phyloP scores from a whole-genome alignment of 2,888 invertebrate genomes.

The Pyrgus malvae region DNA sequence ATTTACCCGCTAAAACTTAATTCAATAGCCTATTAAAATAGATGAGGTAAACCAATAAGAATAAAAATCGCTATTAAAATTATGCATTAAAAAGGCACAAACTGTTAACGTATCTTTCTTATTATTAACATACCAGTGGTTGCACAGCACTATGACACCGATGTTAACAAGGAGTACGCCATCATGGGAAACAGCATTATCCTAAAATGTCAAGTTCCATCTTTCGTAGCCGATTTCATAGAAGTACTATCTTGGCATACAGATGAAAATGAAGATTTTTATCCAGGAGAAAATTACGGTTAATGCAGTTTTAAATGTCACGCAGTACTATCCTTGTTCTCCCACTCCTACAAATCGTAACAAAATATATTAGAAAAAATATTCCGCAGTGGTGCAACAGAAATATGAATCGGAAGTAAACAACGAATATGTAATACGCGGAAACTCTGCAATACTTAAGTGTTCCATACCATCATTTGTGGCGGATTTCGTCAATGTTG shows the following conservation, averaged over 20 bases:
- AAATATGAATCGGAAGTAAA: conserved; percentile 95
- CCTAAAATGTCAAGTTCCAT: conserved; percentile 91
- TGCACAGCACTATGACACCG: conserved; percentile 90
- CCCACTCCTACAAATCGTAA: conserved; percentile 10
- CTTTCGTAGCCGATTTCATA: conserved; percentile 93
- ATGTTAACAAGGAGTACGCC: conserved; percentile 92
- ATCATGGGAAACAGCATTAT: conserved; percentile 91
- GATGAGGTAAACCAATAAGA: too few species aligned
- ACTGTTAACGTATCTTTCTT: too few species aligned
- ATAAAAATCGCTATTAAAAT: too few species aligned
- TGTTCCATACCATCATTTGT: conserved; percentile 96
- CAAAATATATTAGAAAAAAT: conserved; percentile 4
- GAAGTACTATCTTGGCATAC: conserved; percentile 91
- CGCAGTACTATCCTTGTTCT: conserved; percentile 14
- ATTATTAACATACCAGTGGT: conserved; percentile 83
- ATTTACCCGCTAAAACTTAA: too few species aligned
- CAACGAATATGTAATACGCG: conserved; percentile 94
- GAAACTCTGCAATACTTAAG: conserved; percentile 93
- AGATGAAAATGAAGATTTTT: conserved; percentile 87
- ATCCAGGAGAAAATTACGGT: conserved; percentile 84
- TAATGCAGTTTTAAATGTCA: conserved; percentile 44
- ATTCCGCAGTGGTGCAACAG: conserved; percentile 90
- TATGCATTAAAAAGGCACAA: too few species aligned
- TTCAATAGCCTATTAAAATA: too few species aligned
- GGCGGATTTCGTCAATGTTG: conserved; percentile 93